These are phyloP conservation scores for Acleris literana DNA, from an alignment of 2,888 invertebrate species.

Conservation along the genomic window DNA sequence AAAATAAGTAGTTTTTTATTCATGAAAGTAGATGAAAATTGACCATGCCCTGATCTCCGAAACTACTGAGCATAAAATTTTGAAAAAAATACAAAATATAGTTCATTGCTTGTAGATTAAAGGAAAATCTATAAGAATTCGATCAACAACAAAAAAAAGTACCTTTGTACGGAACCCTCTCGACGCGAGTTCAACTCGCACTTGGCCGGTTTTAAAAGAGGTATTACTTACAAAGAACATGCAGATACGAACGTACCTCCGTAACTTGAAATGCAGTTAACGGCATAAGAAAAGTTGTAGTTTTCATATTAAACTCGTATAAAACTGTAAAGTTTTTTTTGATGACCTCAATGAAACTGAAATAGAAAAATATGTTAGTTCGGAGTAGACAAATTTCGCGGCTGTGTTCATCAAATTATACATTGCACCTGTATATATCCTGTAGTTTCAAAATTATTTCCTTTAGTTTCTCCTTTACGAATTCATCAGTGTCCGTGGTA, in stretches of 20 bases:
- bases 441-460: constrained; percentile 58
- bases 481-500: constrained; percentile 43
- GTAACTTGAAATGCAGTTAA: constrained; percentile 61
- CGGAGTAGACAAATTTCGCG: not conserved
- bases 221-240: not conserved
- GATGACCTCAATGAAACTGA: constrained; percentile 55
- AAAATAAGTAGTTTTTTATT: no score
- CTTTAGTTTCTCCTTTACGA: constrained; percentile 49
- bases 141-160: no score
- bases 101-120: no score
- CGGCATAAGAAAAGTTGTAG: constrained; percentile 61
- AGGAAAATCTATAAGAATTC: no score
- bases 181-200: no score
- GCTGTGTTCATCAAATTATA: not conserved
- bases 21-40: no score
- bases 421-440: constrained; percentile 55
- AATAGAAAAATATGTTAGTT: constrained; percentile 19
- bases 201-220: no score
- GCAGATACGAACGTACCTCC: constrained; percentile 47
- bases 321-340: constrained; percentile 52
- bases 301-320: constrained; percentile 66
- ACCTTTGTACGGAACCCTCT: no score
- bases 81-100: no score
- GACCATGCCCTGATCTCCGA: no score
- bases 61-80: no score